Conservation (phyloP, 2,113 vertebrate species). For the Rhinolophus sinicus region DNA sequence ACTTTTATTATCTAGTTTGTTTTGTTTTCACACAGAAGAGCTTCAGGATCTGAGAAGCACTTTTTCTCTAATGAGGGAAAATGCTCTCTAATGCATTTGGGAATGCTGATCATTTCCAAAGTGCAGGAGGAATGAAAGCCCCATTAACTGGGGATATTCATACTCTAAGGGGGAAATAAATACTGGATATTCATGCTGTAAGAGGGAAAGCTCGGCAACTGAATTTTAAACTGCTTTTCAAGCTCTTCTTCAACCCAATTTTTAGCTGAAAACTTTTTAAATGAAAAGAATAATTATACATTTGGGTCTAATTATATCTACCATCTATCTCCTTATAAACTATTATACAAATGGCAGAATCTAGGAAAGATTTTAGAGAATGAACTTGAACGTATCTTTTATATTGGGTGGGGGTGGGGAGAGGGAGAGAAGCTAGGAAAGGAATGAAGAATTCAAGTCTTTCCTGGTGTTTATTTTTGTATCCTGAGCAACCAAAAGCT, state of each 20-base stretch:
- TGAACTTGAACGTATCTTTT: conserved; percentile 23
- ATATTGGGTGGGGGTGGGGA: neutral
- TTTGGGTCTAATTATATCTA: conserved; percentile 44
- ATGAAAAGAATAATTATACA: conserved; percentile 41
- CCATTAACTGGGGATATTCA: conserved; percentile 23
- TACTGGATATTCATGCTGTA: neutral
- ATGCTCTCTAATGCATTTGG: conserved; percentile 52
- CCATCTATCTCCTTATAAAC: neutral
- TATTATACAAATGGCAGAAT: neutral
- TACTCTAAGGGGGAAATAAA: neutral
- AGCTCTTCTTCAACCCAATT: conserved; percentile 10
- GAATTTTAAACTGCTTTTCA: conserved; percentile 51
- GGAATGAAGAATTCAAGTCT: conserved; percentile 13
- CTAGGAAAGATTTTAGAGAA: conserved; percentile 22
- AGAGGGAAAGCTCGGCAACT: neutral
- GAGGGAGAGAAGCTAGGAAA: neutral
- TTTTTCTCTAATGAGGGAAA: conserved; percentile 62
- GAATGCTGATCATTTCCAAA: conserved; percentile 51
- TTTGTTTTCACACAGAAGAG: conserved; percentile 43
- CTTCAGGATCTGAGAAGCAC: conserved; percentile 29
- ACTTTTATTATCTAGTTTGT: neutral
- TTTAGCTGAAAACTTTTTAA: conserved; percentile 52
- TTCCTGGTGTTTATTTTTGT: conserved; percentile 13
- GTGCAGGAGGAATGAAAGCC: neutral
- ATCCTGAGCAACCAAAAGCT: neutral